These are phyloP conservation scores for Brevimyrus niger DNA, from an alignment of 2,113 vertebrate species.

Conservation along the genomic window DNA sequence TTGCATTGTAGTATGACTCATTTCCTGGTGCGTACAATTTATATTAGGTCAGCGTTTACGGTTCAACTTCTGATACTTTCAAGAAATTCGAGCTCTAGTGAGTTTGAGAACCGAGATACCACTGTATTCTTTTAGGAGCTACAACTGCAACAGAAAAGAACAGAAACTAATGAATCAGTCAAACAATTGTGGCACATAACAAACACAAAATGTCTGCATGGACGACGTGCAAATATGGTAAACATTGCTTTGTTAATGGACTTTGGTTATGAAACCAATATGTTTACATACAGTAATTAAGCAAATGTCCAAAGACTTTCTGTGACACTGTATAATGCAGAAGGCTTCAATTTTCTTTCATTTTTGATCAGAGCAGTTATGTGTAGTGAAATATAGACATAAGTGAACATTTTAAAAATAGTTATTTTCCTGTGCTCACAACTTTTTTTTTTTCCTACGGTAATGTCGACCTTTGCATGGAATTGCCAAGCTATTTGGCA, in stretches of 20 bases:
- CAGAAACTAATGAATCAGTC: not conserved
- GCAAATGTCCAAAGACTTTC: not conserved
- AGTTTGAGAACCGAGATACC: no score
- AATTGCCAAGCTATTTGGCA: not conserved
- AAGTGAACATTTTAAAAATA: not conserved
- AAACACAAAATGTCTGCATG: not conserved
- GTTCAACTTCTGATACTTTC: no score
- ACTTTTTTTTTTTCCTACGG: not conserved
- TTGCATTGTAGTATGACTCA: no score
- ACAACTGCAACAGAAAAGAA: not conserved
- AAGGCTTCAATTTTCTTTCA: not conserved
- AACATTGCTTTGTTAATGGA: not conserved
- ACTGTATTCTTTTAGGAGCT: not conserved
- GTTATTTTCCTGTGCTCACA: not conserved
- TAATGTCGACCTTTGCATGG: not conserved
- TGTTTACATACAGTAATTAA: not conserved
- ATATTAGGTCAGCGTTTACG: no score
- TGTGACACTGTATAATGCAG: not conserved
- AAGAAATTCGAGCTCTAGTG: no score
- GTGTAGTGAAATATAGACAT: not conserved
- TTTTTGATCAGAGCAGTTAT: not conserved
- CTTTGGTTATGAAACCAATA: not conserved
- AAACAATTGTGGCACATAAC: not conserved
- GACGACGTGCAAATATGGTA: not conserved
- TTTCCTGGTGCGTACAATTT: no score